Evolutionary conservation across 2,113 vertebrate genomes (phyloP), one percentile per base, ranked within the genome.

Genomic region (Cynopterus brachyotis): DNA sequence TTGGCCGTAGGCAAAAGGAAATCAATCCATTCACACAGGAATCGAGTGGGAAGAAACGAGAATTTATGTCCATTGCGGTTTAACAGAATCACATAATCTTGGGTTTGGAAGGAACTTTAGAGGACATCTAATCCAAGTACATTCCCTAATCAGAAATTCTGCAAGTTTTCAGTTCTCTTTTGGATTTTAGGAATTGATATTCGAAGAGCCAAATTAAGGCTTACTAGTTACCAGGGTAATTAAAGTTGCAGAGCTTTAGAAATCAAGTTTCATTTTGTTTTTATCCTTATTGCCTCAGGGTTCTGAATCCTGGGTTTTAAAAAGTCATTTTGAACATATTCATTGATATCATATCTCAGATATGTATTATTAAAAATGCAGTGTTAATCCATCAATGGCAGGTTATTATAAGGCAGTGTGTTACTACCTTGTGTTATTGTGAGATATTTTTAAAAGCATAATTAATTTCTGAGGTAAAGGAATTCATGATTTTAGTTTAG

Each of bases 231-330:
- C 22, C 35, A 53, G 47, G 12, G 12, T 88, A 83, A 90, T 94
- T 24, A 70, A 79, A 90, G 7, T 62, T 94, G n/a, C 30, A 90
- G 16, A 87, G 37, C 16, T 84, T 89, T 47, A 24, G 40, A 96
- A 87, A 67, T 57, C 15, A 92, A 66, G 87, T 53, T 72, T 78
- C 11, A 55, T 89, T 95, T 89, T 84, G 47, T n/a, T 89, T 94
- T 62, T 40, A 66, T 24, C 37, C 17, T 80, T 85, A 88, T 76
- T 57, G 55, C 40, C 79, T 91, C 24, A 67, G 67, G 10, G 10
- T 83, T 67, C 57, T 87, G 59, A 94, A 92, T 83, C 69, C n/a
- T 42, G 9, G 22, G 28, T 70, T 90, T 26, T 62, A 76, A 95
- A 90, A 78, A 24, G 64, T 73, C 4, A 84, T 59, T 37, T 82